These are phyloP conservation scores for Amblyopsis rosae DNA, from an alignment of 2,113 vertebrate genomes.

Conservation along the genomic window DNA sequence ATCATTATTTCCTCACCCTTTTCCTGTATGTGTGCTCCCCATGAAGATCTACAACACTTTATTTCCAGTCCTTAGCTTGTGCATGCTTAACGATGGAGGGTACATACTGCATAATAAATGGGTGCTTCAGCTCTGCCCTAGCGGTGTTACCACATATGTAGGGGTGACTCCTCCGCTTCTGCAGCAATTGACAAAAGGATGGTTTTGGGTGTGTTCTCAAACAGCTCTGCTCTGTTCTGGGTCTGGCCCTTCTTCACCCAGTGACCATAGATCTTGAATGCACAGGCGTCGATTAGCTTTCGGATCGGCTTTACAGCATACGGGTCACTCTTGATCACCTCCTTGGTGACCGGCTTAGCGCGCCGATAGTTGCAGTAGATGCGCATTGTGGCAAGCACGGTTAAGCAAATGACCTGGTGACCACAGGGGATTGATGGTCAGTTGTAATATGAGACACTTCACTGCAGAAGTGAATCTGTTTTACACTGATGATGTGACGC, in stretches of 20 bases:
- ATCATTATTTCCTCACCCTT: neutral
- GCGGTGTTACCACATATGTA: conserved; percentile 58
- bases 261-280: conserved; percentile 96
- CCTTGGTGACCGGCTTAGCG: conserved; percentile 86
- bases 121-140: neutral
- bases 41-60: neutral
- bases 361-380: conserved; percentile 94
- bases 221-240: conserved; percentile 95
- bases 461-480: too few relatives aligned
- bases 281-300: conserved; percentile 92
- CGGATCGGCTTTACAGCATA: conserved; percentile 90
- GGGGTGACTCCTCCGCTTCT: conserved; percentile 68
- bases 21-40: neutral
- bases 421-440: conserved; percentile 1
- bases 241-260: conserved; percentile 98
- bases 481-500: too few relatives aligned
- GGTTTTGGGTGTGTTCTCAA: conserved; percentile 95
- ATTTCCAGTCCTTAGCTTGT: conserved; percentile 10
- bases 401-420: conserved; percentile 88
- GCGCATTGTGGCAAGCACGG: conserved; percentile 88
- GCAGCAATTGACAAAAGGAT: conserved; percentile 83
- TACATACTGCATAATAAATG: neutral
- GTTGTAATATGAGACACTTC: neutral
- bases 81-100: too few relatives aligned
- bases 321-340: conserved; percentile 88